Base-by-base conservation (phyloP, 2,113 vertebrate genomes). In the Prionailurus bengalensis region DNA sequence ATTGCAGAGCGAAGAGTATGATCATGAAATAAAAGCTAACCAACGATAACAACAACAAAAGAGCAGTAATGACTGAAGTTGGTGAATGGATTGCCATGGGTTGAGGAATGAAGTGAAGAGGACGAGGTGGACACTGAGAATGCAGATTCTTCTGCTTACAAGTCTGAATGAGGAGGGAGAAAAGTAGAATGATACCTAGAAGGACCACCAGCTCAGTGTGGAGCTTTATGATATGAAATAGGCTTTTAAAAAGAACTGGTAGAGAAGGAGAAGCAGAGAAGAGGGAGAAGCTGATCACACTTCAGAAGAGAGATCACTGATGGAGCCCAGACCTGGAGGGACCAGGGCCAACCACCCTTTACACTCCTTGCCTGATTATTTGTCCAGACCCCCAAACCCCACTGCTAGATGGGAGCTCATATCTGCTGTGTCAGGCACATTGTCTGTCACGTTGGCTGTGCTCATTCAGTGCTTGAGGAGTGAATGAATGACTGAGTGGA, bases 1-100 rank as follows among this genome's bases (percentile, higher is more conserved):
- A 97, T 97, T 82, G 85, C 96, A 97, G 97, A 98, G 97, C 98
- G 98, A 97, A 97, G 90, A 95, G 98, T 98, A 98, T 96, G 97
- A 98, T 98, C 19, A 97, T 94, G 87, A 61, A 61, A 61, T 61
- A 61, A 61, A 61, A 61, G 58, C 21, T 25, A 61, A 25, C 8
- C 55, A 58, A 98, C 6, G 91, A 98, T 98, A 99, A 99, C 99
- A 61, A 61, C 58, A 61, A 23, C 58, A 23, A 89, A 95, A 74
- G 42, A 55, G 70, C 98, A 98, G 21, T 16, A 58, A 61, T 17
- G 17, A 84, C 48, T n/a, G 16, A 70, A 36, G 31, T 31, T 78
- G 80, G n/a, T 55, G 21, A 31, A 6, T 25, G 48, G 39, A 25
- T 79, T 61, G 13, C 61, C 80, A 9, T 1, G 31, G 33, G 13